These are phyloP conservation scores for Tricholauxania praeusta DNA, from an alignment of 2,888 invertebrate species.

Conservation along the genomic window DNA sequence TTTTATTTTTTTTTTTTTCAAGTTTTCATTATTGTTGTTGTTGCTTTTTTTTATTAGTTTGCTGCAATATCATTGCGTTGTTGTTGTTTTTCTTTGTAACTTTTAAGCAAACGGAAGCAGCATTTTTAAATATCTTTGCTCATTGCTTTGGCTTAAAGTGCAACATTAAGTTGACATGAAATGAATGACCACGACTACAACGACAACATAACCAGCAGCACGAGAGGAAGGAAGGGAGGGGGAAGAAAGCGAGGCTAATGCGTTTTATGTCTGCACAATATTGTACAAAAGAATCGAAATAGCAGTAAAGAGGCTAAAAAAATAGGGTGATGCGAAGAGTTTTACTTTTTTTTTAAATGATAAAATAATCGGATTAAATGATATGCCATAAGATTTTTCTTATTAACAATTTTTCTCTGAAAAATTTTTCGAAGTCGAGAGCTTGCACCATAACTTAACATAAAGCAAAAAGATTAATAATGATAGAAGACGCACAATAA, in stretches of 20 bases:
- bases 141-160: conserved; percentile 11
- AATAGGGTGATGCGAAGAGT: too few relatives aligned
- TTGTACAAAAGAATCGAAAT: conserved; percentile 20
- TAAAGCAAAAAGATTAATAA: too few relatives aligned
- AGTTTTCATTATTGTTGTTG: not conserved
- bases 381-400: too few relatives aligned
- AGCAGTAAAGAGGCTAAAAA: not conserved
- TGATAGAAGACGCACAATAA: too few relatives aligned
- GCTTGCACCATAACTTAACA: too few relatives aligned
- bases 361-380: not conserved
- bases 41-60: not conserved
- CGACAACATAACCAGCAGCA: too few relatives aligned
- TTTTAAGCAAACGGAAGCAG: not conserved
- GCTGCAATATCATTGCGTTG: not conserved
- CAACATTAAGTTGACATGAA: conserved; percentile 34
- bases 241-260: conserved; percentile 10
- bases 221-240: too few relatives aligned
- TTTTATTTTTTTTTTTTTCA: too few relatives aligned
- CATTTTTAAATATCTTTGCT: conserved; percentile 14
- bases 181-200: conserved; percentile 8
- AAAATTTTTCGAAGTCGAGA: too few relatives aligned
- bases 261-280: conserved; percentile 24
- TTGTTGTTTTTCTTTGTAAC: not conserved
- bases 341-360: too few relatives aligned
- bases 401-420: too few relatives aligned